Base-by-base conservation (phyloP, 2,888 invertebrate genomes). In the Drosophila nr. fundita region DNA sequence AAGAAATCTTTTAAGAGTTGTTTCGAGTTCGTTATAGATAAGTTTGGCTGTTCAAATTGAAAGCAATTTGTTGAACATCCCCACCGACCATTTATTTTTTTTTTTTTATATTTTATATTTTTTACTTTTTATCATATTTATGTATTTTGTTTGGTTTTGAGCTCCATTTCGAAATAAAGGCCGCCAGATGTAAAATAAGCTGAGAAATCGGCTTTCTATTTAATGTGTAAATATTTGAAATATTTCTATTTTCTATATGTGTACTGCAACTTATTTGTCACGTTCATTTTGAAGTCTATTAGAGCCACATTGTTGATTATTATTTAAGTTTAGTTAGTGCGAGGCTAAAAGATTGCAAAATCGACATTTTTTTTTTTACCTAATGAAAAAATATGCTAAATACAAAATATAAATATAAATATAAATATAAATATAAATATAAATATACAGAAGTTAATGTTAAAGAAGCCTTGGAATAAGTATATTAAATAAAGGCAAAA, bases 261-360 rank as follows among this genome's bases (percentile, higher is more conserved):
- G 66, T 77, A 80, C 53, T 73, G 61, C 45, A 65, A 58, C 24
- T 61, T 59, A 76, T 66, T 68, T 77, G 70, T 64, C 50, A 29
- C 66, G 76, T 83, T 89, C 76, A 90, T 83, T 90, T 78, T 63
- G 65, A 88, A 86, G 79, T 87, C 87, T 89, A 89, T 85, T 86
- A 86, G 76, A 88, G 73, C 87, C 77, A 84, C 78, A 90, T 92
- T 92, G 92, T 92, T 92, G 92, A 92, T 92, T 92, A 92, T 92
- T 92, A 89, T 91, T 91, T 92, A 92, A 92, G 92, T 92, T 91
- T 92, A 92, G 87, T 92, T 92, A 92, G 90, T 92, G 89, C 80
- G 92, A 92, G 92, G 92, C 92, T 92, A 91, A 90, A 90, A 59
- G 50, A 73, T 64, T 70, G 58, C 67, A 60, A 67, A 69, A 74